Evolutionary conservation across 1,140 invertebrate species (phyloP), one percentile per base, ranked within the genome.

Genomic region (Lepidurus packardi): DNA sequence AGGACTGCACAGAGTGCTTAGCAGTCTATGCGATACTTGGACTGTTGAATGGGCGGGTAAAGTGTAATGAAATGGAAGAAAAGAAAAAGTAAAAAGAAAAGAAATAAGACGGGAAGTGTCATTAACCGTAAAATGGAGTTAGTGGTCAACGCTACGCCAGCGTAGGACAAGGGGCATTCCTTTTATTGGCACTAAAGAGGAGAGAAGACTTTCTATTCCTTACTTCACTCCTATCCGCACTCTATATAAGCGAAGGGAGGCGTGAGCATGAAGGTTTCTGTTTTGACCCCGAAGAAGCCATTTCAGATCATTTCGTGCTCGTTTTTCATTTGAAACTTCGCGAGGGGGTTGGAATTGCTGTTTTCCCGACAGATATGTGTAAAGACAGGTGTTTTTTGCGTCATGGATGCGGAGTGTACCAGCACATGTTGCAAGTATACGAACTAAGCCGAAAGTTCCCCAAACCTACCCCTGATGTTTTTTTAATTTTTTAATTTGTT

Each of bases 11-110:
- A 21, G 16, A n/a, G 53, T 65, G n/a, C 21, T 11, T n/a, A n/a
- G 21, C 7, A 65, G 53, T 21, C 53, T 21, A 65, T 34, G 34
- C 53, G 53, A 65, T 9, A 65, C 16, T 21, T 7, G 53, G 7
- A 65, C 16, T 16, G 1, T 13, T 34, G 34, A 34, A 34, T 13
- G 53, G 53, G 16, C 53, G 16, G 6, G 53, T 65, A 65, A 65
- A 65, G 53, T 65, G 53, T 65, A 65, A 65, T 65, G 53, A 21
- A 65, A 65, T 65, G 53, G n/a, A 65, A 65, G 53, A 65, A 21
- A 21, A 21, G 21, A 34, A 34, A 34, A 34, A 65, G 53, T 13
- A 13, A 65, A 21, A 65, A 6, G 47, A 21, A 65, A 21, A 21
- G 7, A 13, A 65, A 21, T 7, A 13, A 65, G n/a, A 65, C 53